These are phyloP conservation scores for Taurulus bubalis DNA, from an alignment of 2,113 vertebrate species.

Conservation along the genomic window DNA sequence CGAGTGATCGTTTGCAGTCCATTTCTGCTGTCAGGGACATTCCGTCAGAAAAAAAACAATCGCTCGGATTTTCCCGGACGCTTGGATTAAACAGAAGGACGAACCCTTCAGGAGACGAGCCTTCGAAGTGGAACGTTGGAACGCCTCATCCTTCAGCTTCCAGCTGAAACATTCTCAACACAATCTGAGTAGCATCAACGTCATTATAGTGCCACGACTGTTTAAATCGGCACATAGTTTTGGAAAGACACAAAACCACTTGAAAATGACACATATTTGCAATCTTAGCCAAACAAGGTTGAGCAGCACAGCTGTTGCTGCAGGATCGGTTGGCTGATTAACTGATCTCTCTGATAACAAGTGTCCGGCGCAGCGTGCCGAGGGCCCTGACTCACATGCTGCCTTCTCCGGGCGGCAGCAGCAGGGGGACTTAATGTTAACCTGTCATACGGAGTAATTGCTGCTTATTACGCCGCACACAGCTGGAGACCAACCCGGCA, in stretches of 20 bases:
- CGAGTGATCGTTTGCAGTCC: neutral
- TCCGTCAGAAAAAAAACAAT: neutral
- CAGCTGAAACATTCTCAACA: neutral
- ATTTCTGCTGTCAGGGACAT: neutral
- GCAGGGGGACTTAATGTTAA: constrained; percentile 31
- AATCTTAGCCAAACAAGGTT: constrained; percentile 5
- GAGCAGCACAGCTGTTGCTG: constrained; percentile 20
- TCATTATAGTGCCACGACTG: neutral
- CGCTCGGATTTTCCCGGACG: neutral
- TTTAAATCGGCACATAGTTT: neutral
- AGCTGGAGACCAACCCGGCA: constrained; percentile 45
- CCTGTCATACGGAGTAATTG: constrained; percentile 53
- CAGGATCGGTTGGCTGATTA: constrained; percentile 39
- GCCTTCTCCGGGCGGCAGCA: constrained; percentile 26
- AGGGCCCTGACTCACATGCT: neutral
- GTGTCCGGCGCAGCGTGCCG: neutral
- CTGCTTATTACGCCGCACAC: constrained; percentile 39
- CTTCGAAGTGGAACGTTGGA: too few species aligned
- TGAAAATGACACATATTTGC: neutral
- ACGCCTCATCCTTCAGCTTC: too few species aligned
- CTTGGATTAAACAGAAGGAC: neutral
- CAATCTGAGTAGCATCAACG: neutral
- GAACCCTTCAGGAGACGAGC: too few species aligned
- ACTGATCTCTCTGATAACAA: constrained; percentile 35
- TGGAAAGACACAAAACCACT: neutral